These are phyloP conservation scores for Syndactyla subalaris DNA, from an alignment of 2,797 vertebrate genomes.

Conservation along the genomic window DNA sequence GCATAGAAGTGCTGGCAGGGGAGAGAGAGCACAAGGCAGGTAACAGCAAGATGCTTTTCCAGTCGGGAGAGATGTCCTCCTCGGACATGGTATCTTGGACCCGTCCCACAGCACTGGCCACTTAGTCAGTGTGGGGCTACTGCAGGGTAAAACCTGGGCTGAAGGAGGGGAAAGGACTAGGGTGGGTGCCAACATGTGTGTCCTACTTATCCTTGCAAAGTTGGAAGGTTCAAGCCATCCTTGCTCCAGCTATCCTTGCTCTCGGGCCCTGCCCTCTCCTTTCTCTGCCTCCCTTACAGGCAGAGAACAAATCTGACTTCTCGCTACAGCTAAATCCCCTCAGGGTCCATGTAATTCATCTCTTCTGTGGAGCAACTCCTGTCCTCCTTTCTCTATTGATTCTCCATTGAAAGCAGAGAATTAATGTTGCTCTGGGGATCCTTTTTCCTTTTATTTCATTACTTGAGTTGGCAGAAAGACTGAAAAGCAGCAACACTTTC, in stretches of 20 bases:
- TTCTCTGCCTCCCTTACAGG: not conserved
- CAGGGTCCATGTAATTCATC: not conserved
- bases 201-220: not conserved
- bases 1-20: slow-evolving; percentile 73
- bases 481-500: not conserved
- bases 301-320: not conserved
- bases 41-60: slow-evolving; percentile 33
- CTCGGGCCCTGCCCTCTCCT: not conserved
- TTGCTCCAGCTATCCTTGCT: not conserved
- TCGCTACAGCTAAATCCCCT: not conserved
- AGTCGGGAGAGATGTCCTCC: not conserved
- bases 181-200: not conserved
- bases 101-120: not conserved
- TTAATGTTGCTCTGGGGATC: slow-evolving; percentile 24
- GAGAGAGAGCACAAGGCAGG: slow-evolving; percentile 74
- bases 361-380: not conserved
- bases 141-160: not conserved
- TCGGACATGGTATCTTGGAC: accelerated
- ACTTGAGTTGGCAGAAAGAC: slow-evolving; percentile 15
- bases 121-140: not conserved
- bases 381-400: slow-evolving; percentile 23
- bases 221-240: not conserved
- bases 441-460: slow-evolving; percentile 26
- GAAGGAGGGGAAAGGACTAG: not conserved
- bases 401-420: slow-evolving; percentile 15